Evolutionary conservation across 64 coral and sea anemone species (phyloP).

Genomic region (Cladopsammia gracilis): DNA sequence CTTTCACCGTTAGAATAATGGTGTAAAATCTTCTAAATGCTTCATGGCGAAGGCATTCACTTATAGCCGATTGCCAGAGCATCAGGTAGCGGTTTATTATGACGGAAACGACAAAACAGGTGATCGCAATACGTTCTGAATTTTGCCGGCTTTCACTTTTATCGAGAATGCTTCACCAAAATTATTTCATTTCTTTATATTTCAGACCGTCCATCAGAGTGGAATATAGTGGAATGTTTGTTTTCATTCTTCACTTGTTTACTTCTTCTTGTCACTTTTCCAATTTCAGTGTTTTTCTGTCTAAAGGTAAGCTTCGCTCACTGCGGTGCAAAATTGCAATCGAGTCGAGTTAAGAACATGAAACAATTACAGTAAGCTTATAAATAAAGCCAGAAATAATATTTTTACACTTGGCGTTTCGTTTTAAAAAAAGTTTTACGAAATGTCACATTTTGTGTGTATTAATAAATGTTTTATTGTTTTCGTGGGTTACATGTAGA

Average conservation of each 20-base stretch:
- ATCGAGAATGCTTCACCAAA: not conserved
- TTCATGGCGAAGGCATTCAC: slow-evolving; percentile 83
- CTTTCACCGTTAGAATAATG: not conserved
- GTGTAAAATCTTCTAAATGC: not conserved
- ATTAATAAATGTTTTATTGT: too few species aligned
- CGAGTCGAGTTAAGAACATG: not conserved
- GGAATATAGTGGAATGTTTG: slow-evolving; percentile 59
- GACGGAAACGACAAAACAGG: slow-evolving; percentile 75
- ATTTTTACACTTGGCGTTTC: too few species aligned
- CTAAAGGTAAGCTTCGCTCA: slow-evolving; percentile 74
- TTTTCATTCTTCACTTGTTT: slow-evolving; percentile 61
- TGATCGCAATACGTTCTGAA: not conserved
- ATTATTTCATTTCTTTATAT: not conserved
- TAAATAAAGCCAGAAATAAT: too few species aligned
- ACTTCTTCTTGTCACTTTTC: slow-evolving; percentile 80
- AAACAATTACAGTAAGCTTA: too few species aligned
- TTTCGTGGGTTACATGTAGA: too few species aligned
- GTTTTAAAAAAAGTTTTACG: too few species aligned
- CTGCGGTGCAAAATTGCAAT: not conserved
- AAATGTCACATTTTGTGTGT: too few species aligned
- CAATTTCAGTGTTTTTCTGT: slow-evolving; percentile 93
- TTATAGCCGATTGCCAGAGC: slow-evolving; percentile 87
- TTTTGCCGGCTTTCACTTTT: not conserved
- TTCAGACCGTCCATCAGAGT: slow-evolving; percentile 34
- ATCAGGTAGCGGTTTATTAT: slow-evolving; percentile 89